Conservation (phyloP, 2,113 vertebrate genomes). For the Numenius arquata region DNA sequence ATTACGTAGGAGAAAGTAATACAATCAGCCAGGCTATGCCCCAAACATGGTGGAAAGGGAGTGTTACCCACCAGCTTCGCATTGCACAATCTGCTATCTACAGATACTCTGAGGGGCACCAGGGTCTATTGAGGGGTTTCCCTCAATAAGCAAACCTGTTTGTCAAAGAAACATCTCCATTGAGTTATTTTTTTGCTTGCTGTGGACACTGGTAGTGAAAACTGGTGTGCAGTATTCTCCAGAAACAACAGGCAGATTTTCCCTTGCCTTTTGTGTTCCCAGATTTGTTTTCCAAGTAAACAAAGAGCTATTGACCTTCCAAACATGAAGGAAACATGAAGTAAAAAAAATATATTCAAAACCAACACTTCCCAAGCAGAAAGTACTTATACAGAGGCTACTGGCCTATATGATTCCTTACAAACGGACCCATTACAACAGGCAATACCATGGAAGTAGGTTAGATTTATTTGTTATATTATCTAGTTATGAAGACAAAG, state of each 20-base stretch:
- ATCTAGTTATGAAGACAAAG: not conserved
- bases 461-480: not conserved
- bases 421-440: not conserved
- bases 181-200: not conserved
- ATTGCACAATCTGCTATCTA: not conserved
- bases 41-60: not conserved
- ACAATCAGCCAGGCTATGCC: not conserved
- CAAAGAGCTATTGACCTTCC: not conserved
- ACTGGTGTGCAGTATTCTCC: not conserved
- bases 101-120: not conserved
- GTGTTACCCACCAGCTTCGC: not conserved
- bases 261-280: not conserved
- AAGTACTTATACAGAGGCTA: not conserved
- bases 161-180: not conserved
- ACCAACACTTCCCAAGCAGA: not conserved
- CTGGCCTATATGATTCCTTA: not conserved
- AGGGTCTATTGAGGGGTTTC: not conserved
- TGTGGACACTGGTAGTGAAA: not conserved
- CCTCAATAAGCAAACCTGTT: not conserved
- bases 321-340: not conserved
- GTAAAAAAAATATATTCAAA: not conserved
- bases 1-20: not conserved
- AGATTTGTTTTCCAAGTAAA: not conserved
- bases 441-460: not conserved
- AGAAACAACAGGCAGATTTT: not conserved